These are phyloP conservation scores for Pempheris klunzingeri DNA, from an alignment of 2,797 vertebrate genomes.

Conservation along the genomic window DNA sequence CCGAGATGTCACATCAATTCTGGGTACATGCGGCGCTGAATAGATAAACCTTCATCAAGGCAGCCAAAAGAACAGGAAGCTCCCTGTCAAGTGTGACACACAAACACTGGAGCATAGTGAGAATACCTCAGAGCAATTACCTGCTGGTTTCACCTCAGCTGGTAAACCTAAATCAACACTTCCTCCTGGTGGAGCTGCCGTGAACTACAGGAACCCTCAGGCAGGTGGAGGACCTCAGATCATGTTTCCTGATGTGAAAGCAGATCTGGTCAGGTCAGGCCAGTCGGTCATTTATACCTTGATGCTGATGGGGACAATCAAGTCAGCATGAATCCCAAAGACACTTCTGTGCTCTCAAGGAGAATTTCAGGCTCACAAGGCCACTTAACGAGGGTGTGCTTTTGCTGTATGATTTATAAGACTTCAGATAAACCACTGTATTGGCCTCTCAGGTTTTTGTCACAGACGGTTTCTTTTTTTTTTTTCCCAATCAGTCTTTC, in stretches of 20 bases:
- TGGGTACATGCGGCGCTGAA: conserved; percentile 48
- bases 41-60: conserved; percentile 71
- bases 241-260: neutral
- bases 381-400: neutral
- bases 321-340: neutral
- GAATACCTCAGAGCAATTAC: conserved; percentile 68
- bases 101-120: conserved; percentile 45
- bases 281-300: neutral
- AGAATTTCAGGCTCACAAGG: neutral
- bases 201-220: conserved; percentile 63
- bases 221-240: neutral
- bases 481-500: neutral
- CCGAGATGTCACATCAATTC: conserved; percentile 51
- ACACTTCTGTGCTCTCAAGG: neutral
- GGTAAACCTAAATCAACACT: conserved; percentile 73
- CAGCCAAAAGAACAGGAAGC: conserved; percentile 53
- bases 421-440: neutral
- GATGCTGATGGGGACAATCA: neutral
- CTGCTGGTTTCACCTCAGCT: conserved; percentile 42
- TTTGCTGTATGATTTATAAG: neutral
- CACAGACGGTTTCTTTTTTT: neutral
- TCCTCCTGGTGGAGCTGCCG: conserved; percentile 77
- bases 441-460: too few species aligned
- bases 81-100: conserved; percentile 35
- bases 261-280: too few species aligned